These are phyloP conservation scores for Metallyticus violacea DNA, from an alignment of 2,888 invertebrate species.

Conservation along the genomic window DNA sequence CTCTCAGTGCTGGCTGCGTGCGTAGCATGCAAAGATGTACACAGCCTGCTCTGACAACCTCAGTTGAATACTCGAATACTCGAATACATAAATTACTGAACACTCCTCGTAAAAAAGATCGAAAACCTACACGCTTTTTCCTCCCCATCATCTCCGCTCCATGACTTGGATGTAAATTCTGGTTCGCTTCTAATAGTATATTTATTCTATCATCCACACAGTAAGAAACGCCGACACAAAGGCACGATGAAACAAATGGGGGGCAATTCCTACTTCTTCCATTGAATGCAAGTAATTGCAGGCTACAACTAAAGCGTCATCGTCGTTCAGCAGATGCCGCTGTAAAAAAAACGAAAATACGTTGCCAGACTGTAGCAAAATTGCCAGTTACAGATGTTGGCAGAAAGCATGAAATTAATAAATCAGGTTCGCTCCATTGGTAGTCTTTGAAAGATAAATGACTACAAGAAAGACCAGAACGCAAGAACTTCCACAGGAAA, in stretches of 20 bases:
- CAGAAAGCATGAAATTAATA: too few species aligned
- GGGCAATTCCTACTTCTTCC: not conserved
- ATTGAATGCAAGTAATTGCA: not conserved
- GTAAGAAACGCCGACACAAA: not conserved
- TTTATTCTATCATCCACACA: not conserved
- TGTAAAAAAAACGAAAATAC: not conserved
- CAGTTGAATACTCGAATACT: too few species aligned
- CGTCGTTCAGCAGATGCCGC: not conserved
- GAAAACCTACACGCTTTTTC: too few species aligned
- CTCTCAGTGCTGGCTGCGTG: too few species aligned
- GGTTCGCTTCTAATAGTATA: not conserved
- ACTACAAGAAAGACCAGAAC: not conserved
- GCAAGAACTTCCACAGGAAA: too few species aligned
- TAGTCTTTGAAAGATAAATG: not conserved
- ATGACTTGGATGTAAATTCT: not conserved
- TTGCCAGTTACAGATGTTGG: not conserved
- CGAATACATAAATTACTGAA: too few species aligned
- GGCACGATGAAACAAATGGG: not conserved
- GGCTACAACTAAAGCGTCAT: not conserved
- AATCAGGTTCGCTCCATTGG: not conserved
- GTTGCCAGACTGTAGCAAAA: not conserved
- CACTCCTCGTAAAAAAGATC: too few species aligned
- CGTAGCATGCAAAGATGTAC: too few species aligned
- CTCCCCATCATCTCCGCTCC: too few species aligned
- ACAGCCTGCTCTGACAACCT: too few species aligned